These are phyloP conservation scores for Cremastinae sp. DNA, from an alignment of 2,888 invertebrate species.

Conservation along the genomic window DNA sequence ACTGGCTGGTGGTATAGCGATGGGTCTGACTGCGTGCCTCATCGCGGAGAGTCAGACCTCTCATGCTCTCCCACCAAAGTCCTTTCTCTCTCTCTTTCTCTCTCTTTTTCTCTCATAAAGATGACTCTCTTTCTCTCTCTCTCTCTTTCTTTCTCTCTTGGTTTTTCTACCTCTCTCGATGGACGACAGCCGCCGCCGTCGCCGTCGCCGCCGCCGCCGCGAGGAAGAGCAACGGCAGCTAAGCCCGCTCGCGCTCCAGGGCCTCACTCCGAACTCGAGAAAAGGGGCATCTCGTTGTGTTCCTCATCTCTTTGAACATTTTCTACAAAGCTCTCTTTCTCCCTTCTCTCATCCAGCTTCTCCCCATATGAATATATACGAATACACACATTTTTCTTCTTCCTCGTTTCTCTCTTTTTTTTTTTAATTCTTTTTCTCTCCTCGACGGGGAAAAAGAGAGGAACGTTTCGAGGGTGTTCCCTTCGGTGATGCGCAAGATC, in stretches of 20 bases:
- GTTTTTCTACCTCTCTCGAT: constrained; percentile 42
- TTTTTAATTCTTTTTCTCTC: too few relatives aligned
- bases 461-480: too few relatives aligned
- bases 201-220: too few relatives aligned
- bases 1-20: constrained; percentile 48
- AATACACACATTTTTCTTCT: not conserved
- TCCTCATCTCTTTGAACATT: constrained; percentile 63
- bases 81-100: constrained; percentile 41
- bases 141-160: constrained; percentile 20
- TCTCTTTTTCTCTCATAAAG: too few relatives aligned
- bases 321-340: constrained; percentile 50
- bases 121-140: not conserved
- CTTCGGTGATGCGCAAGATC: too few relatives aligned
- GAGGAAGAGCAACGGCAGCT: constrained; percentile 39
- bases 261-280: constrained; percentile 66
- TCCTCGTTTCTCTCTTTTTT: constrained; percentile 2
- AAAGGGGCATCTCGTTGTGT: constrained; percentile 62
- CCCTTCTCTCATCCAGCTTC: not conserved
- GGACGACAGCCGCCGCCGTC: constrained; percentile 34
- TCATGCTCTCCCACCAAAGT: constrained; percentile 35
- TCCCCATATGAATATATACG: constrained; percentile 3
- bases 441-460: too few relatives aligned
- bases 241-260: constrained; percentile 56
- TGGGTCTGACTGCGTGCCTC: constrained; percentile 61
- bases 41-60: constrained; percentile 52